Evolutionary conservation across 2,797 vertebrate genomes (phyloP).

Genomic region (Xenopus petersii): DNA sequence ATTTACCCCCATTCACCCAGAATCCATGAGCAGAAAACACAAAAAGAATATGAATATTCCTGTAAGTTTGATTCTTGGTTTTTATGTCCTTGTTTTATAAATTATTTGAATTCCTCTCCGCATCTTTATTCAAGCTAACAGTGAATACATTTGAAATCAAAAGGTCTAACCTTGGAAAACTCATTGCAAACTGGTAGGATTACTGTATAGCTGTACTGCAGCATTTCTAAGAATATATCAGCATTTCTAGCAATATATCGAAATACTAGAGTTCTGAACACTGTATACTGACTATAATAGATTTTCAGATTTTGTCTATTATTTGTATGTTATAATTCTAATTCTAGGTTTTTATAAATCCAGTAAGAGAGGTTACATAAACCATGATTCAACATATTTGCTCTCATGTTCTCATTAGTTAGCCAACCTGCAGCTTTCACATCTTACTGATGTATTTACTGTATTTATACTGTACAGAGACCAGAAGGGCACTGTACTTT

Average conservation of each 20-base stretch:
- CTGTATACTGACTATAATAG: too few relatives aligned
- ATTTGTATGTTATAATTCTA: too few relatives aligned
- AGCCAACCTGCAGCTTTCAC: too few relatives aligned
- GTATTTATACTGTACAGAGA: too few relatives aligned
- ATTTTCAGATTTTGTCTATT: too few relatives aligned
- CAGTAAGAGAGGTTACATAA: too few relatives aligned
- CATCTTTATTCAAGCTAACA: conserved; percentile 44
- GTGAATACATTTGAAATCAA: conserved; percentile 3
- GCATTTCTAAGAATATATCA: conserved; percentile 2
- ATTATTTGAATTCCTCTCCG: conserved; percentile 57
- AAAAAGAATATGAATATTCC: conserved; percentile 95
- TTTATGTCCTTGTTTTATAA: conserved; percentile 68
- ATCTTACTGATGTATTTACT: too few relatives aligned
- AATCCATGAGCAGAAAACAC: conserved; percentile 81
- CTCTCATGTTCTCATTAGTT: too few relatives aligned
- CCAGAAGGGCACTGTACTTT: too few relatives aligned
- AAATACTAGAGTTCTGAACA: neutral
- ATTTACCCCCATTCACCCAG: conserved; percentile 93
- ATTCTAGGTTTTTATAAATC: too few relatives aligned
- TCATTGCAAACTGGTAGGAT: conserved; percentile 7
- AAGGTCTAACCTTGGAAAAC: neutral
- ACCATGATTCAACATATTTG: too few relatives aligned
- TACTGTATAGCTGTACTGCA: neutral
- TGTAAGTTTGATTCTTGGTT: conserved; percentile 89
- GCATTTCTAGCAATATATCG: conserved; percentile 3